Percentiles rank a stretch among this genome's conserved stretches.
phyloP scores from a whole-genome alignment of 2,888 invertebrate genomes.

The Lasioglossum oenotherae region DNA sequence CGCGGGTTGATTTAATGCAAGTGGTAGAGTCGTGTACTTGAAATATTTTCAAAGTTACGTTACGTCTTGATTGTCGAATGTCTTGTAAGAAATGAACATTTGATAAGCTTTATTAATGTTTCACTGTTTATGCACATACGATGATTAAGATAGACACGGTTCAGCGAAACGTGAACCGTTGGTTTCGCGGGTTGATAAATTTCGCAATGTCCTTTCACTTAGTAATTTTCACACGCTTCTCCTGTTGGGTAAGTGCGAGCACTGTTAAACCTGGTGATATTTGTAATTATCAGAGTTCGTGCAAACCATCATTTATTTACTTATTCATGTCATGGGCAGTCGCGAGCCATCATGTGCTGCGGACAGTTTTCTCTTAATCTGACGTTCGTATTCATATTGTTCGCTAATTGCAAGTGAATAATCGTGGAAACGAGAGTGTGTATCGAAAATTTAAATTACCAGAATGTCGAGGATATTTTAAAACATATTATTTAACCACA shows the following conservation, averaged over 20 bases:
- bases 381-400: not conserved
- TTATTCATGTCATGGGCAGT: not conserved
- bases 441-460: not conserved
- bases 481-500: not conserved
- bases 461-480: not conserved
- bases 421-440: not conserved
- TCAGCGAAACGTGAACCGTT: conserved; percentile 35
- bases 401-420: not conserved
- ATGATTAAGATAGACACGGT: conserved; percentile 41
- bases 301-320: conserved; percentile 22
- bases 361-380: not conserved
- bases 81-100: conserved; percentile 5
- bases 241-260: conserved; percentile 4
- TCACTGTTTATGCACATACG: conserved; percentile 5
- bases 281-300: conserved; percentile 41
- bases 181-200: conserved; percentile 50
- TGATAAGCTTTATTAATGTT: conserved; percentile 18
- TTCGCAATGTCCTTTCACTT: conserved; percentile 52
- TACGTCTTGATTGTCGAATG: not conserved
- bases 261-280: conserved; percentile 19
- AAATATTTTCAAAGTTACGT: not conserved
- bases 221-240: conserved; percentile 58
- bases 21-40: not conserved
- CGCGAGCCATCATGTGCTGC: not conserved
- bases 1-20: not conserved